Base-by-base conservation (phyloP, 2,888 invertebrate species). In the Cerceris rybyensis region DNA sequence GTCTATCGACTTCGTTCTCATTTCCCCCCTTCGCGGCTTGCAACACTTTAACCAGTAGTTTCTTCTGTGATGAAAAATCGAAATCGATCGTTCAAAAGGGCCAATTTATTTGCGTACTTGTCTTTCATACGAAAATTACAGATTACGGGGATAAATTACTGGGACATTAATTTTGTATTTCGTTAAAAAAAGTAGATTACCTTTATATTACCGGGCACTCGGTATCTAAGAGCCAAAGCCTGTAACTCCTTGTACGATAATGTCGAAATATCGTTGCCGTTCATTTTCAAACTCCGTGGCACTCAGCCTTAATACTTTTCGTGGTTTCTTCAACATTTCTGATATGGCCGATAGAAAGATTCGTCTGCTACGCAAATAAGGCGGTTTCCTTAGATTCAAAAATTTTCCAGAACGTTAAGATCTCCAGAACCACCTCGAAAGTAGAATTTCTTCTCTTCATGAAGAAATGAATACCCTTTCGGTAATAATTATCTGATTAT, bases 151-250 rank as follows among this genome's bases (percentile, higher is more conserved):
- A 59, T 39, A 43, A 28, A 9, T 7, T 17, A 58, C 17, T 13
- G 58, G 11, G 46, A 46, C 8, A 46, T 46, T 46, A 5, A 11
- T 1, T 46, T 46, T 46, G 11, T 46, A 46, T 11, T 46, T 11
- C 46, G 46, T 1, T 8, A 46, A 46, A 8, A 8, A 11, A 11
- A 1, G 8, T 11, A n/a, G 59, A 39, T 82, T 88, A 91, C 91
- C 91, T 91, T 91, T 54, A 91, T 91, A 82, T 91, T 91, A 55
- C 91, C 90, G 57, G 91, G 91, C 11, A 91, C 87, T n/a, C 86
- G 88, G 55, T 91, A 88, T 70, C 84, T 82, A 28, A 88, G 78
- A 63, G 91, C 91, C 54, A 91, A 73, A 1, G 90, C 89, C 75
- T 91, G 91, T 55, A 91, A 84, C 78, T 91, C 90, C 76, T 90